Conservation (phyloP, 2,888 invertebrate genomes). For the Lymantria monacha region DNA sequence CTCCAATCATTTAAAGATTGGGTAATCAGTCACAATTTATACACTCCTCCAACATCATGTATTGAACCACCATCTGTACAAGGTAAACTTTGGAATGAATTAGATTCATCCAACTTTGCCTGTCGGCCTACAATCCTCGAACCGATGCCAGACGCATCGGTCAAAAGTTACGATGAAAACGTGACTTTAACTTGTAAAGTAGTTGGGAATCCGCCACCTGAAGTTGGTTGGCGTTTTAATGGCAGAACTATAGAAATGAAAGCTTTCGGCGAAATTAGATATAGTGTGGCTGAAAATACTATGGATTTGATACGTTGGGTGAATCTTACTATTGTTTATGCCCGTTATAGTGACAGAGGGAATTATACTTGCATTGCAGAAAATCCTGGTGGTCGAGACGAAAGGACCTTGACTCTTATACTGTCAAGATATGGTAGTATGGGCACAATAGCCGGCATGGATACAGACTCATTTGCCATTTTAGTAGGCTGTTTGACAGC, state of each 20-base stretch:
- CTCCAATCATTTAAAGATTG: constrained; percentile 90
- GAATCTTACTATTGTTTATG: constrained; percentile 86
- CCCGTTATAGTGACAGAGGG: constrained; percentile 85
- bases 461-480: constrained; percentile 78
- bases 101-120: constrained; percentile 89
- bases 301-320: constrained; percentile 82
- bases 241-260: constrained; percentile 82
- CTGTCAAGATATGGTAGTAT: constrained; percentile 72
- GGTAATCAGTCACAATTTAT: constrained; percentile 87
- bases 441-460: constrained; percentile 69
- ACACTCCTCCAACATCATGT: constrained; percentile 89
- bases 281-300: constrained; percentile 67
- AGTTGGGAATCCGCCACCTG: constrained; percentile 88
- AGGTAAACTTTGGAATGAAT: constrained; percentile 88
- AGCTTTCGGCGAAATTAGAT: constrained; percentile 76
- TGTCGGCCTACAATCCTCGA: constrained; percentile 90
- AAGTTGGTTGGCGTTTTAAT: constrained; percentile 88
- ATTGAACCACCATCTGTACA: constrained; percentile 85
- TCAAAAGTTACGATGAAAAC: constrained; percentile 86
- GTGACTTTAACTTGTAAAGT: constrained; percentile 90
- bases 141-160: constrained; percentile 81
- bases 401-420: constrained; percentile 87
- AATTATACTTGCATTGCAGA: constrained; percentile 91
- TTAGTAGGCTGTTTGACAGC: constrained; percentile 73
- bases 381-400: constrained; percentile 90